Evolutionary conservation across 2,888 invertebrate species (phyloP), one percentile per base, ranked within the genome.

Genomic region (Neoaliturus tenellus): DNA sequence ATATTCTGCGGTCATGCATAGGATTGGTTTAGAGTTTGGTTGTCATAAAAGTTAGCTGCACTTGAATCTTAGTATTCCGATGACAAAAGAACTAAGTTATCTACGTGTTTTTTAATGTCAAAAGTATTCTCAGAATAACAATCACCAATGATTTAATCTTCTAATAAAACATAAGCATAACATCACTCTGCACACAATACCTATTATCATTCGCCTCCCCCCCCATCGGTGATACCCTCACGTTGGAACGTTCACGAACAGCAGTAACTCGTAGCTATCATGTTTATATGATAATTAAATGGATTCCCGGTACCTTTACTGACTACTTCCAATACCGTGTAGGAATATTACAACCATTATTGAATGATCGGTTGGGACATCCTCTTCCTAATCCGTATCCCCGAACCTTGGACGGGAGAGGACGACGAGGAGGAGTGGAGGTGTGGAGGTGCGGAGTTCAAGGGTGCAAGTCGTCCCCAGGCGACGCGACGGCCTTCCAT

Each of bases 321-420:
- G n/a, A 28, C 31, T 2, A 14, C 23, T 3, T 20, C 28, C 31
- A 10, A 28, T 62, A 1, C 14, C 62, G 62, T 31, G 28, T 62
- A 62, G 31, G 5, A 31, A 28, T 14, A 14, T 8, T 23, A 6
- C 20, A 55, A 55, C 20, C 23, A 55, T 55, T 55, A 55, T 20
- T 55, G 6, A 20, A 23, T 23, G 23, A 55, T 55, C 25, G 55
- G 23, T 55, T 55, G 55, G 62, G 28, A 62, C 31, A 62, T 62
- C 62, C 62, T 62, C 62, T 62, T 62, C 62, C 62, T 62, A 62
- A 28, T 62, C 6, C 28, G 62, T 28, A n/a, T n/a, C n/a, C n/a
- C 62, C 31, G 62, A 5, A 28, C 51, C 51, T 51, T 23, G 51
- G n/a, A n/a, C n/a, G 10, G 20, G 51, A 2, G 20, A 0, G 8